Percentiles rank a stretch among this genome's conserved stretches.
These are phyloP conservation scores for Poecile atricapillus DNA, from an alignment of 2,113 vertebrate genomes.

Conservation along the genomic window DNA sequence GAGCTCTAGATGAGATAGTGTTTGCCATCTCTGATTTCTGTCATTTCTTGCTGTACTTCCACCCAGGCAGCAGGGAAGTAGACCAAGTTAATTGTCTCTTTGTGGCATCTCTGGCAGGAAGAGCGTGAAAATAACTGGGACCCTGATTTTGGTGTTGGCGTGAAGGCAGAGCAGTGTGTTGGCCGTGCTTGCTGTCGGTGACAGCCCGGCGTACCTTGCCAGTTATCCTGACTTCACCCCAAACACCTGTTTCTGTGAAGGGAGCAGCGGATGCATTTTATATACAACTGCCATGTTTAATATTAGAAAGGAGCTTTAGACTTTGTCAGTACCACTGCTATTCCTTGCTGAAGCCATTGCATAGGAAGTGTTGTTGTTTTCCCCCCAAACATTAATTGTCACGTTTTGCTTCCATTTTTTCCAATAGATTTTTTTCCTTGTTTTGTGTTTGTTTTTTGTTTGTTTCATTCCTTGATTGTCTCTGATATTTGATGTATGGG, in stretches of 20 bases:
- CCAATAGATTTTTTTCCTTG: neutral
- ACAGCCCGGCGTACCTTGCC: neutral
- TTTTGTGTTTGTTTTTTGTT: neutral
- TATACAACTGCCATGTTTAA: neutral
- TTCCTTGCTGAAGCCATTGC: neutral
- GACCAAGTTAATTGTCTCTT: neutral
- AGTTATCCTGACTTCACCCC: slow-evolving; percentile 22
- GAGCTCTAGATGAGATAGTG: neutral
- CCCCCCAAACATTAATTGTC: neutral
- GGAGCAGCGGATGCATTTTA: neutral
- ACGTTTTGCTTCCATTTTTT: neutral
- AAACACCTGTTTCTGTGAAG: neutral
- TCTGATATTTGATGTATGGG: neutral
- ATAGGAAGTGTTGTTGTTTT: neutral
- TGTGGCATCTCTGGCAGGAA: neutral
- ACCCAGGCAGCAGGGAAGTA: neutral
- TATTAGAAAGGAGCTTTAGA: neutral
- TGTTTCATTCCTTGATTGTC: neutral
- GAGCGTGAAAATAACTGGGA: neutral
- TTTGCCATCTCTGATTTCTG: neutral
- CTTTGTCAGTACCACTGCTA: neutral
- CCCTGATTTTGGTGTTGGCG: neutral
- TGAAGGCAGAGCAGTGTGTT: neutral
- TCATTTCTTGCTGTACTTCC: neutral
- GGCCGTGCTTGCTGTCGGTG: neutral